These are phyloP conservation scores for Rhingia campestris DNA, from an alignment of 2,888 invertebrate genomes.

Conservation along the genomic window DNA sequence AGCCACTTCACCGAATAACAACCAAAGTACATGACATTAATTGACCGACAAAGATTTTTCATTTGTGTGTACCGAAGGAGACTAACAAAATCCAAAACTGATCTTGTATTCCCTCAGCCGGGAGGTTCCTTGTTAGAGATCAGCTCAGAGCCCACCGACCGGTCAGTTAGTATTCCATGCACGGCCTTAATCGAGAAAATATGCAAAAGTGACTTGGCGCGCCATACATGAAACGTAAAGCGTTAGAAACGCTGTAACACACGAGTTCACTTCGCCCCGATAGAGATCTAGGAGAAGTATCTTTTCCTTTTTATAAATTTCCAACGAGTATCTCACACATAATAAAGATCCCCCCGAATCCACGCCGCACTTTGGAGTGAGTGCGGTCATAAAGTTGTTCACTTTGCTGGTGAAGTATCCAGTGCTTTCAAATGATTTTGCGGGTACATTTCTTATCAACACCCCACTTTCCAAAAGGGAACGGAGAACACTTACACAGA, in stretches of 20 bases:
- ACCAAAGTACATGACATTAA: conserved; percentile 60
- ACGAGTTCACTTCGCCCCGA: conserved; percentile 30
- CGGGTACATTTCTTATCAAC: conserved; percentile 37
- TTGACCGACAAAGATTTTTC: conserved; percentile 60
- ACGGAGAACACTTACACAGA: conserved; percentile 10
- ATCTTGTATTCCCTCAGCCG: conserved; percentile 37
- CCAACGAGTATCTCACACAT: conserved; percentile 38
- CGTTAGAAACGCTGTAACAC: conserved; percentile 54
- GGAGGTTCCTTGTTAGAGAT: conserved; percentile 33
- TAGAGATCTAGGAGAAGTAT: conserved; percentile 24
- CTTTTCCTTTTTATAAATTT: background rate
- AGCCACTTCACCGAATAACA: conserved; percentile 27
- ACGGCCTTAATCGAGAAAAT: conserved; percentile 50
- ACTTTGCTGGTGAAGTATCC: conserved; percentile 6
- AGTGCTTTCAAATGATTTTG: conserved; percentile 40
- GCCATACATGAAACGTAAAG: conserved; percentile 31
- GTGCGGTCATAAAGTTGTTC: conserved; percentile 18
- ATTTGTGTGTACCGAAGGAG: conserved; percentile 10
- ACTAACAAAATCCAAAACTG: conserved; percentile 22
- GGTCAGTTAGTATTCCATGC: conserved; percentile 56
- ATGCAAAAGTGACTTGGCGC: conserved; percentile 44
- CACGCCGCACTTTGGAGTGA: background rate
- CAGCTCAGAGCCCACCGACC: conserved; percentile 15
- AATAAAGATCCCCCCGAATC: conserved; percentile 19
- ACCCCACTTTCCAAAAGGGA: conserved; percentile 14